phyloP scores from a whole-genome alignment of 2,888 invertebrate species.

The Drosophila cognata region DNA sequence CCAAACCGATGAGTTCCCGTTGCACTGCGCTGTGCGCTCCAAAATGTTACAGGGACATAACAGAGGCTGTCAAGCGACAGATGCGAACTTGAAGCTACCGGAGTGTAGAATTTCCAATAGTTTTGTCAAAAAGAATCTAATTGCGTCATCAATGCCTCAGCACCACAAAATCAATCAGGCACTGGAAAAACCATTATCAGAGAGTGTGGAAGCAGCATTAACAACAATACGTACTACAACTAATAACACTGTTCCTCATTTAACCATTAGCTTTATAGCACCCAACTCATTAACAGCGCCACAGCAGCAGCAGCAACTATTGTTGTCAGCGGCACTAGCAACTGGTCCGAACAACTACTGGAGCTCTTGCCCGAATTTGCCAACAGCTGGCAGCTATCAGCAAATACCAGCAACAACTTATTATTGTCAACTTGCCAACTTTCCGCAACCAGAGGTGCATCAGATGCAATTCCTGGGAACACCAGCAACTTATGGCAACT shows the following conservation, averaged over 20 bases:
- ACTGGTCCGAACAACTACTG: slow-evolving; percentile 11
- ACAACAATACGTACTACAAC: background rate
- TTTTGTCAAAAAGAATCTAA: background rate
- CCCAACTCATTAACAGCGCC: background rate
- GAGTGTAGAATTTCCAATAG: background rate
- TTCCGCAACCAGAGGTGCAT: slow-evolving; percentile 1
- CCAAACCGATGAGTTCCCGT: slow-evolving; percentile 53
- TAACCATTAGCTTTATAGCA: slow-evolving; percentile 53
- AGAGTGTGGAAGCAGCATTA: background rate
- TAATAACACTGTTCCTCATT: slow-evolving; percentile 24
- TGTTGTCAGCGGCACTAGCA: slow-evolving; percentile 18
- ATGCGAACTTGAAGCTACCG: slow-evolving; percentile 2
- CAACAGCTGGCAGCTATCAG: slow-evolving; percentile 14
- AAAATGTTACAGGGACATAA: slow-evolving; percentile 14
- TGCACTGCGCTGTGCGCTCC: slow-evolving; percentile 20
- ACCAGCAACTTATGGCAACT: slow-evolving; percentile 25
- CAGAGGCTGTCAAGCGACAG: slow-evolving; percentile 48
- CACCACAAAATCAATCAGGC: background rate
- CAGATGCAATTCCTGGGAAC: slow-evolving; percentile 1
- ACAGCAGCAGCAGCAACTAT: slow-evolving; percentile 9
- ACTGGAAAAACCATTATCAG: background rate
- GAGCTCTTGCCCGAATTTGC: slow-evolving; percentile 18
- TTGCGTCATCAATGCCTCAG: background rate
- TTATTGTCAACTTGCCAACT: slow-evolving; percentile 5
- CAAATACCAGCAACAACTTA: slow-evolving; percentile 5